Evolutionary conservation across 37 sponge, comb jelly and placozoan genomes (phyloP), one percentile per base, ranked within the genome.

Genomic region (Spongia lamella): DNA sequence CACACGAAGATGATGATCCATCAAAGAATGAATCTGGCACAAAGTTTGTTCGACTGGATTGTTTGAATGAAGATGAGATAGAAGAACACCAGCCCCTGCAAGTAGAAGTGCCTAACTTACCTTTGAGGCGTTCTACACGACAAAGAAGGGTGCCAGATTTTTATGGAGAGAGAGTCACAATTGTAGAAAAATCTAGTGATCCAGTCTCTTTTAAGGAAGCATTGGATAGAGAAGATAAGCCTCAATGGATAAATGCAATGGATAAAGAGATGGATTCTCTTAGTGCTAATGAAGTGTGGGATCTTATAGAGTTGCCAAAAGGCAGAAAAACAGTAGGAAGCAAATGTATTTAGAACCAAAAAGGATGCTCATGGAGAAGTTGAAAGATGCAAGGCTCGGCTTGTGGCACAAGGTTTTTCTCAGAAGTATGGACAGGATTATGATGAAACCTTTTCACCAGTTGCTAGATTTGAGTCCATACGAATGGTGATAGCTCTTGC

Each of bases 381-480:
- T 51, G 85, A 77, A 51, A 53, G 85, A 13, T 84, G 43, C 69
- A 84, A 86, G 49, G 67, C 76, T 26, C 21, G 75, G 38, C 73
- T 79, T 22, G 75, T 79, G 15, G 81, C 75, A 5, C 75, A 86
- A 40, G 83, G 89, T 19, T 88, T 36, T 37, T 63, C 79, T 4
- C 89, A 88, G 52, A 68, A 69, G 50, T 56, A 53, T 50, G 83
- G 75, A 34, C 29, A 53, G 19, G 87, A 86, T 57, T 86, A 81
- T 34, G 77, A 83, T 65, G 72, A 83, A 49, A 88, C 89, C 20
- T 88, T 88, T 50, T 51, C 78, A 50, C 73, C 88, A 26, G 88
- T 87, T 19, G 74, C 70, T n/a, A 31, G 77, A 62, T 75, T 57
- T 7, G 78, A 81, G 49, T 87, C 88, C 14, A 29, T 87, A 30